Evolutionary conservation across 2,113 vertebrate species (phyloP).

Genomic region (Irena cyanogastra): DNA sequence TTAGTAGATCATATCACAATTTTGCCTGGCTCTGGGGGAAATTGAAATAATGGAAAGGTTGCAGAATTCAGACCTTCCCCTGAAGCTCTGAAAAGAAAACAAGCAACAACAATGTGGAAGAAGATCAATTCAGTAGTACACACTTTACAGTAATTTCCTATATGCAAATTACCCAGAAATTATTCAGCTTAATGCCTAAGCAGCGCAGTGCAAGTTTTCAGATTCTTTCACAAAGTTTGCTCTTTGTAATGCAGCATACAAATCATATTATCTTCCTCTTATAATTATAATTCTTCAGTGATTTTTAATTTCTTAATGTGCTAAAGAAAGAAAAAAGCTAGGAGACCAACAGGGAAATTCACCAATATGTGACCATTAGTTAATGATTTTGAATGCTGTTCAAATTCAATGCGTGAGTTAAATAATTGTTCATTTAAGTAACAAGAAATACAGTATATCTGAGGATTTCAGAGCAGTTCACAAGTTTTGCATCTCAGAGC

Average conservation of each 20-base stretch:
- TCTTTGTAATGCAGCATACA: background rate
- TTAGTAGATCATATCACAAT: background rate
- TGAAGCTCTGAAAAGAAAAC: background rate
- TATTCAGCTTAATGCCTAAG: background rate
- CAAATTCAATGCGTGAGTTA: background rate
- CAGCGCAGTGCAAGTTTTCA: background rate
- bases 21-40: background rate
- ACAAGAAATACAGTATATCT: background rate
- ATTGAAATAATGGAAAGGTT: background rate
- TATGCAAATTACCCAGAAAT: background rate
- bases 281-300: background rate
- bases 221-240: background rate
- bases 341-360: background rate
- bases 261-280: background rate
- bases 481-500: background rate
- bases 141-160: background rate
- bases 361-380: background rate
- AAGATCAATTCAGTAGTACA: rapidly evolving
- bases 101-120: background rate
- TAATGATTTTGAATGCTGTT: background rate
- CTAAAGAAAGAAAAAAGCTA: background rate
- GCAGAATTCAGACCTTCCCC: background rate
- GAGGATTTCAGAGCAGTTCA: background rate
- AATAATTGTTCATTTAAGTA: background rate
- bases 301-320: background rate